Percentiles rank a stretch among this genome's conserved stretches.
Evolutionary conservation across 2,888 invertebrate genomes (phyloP).

Genomic region (Diploptera punctata): DNA sequence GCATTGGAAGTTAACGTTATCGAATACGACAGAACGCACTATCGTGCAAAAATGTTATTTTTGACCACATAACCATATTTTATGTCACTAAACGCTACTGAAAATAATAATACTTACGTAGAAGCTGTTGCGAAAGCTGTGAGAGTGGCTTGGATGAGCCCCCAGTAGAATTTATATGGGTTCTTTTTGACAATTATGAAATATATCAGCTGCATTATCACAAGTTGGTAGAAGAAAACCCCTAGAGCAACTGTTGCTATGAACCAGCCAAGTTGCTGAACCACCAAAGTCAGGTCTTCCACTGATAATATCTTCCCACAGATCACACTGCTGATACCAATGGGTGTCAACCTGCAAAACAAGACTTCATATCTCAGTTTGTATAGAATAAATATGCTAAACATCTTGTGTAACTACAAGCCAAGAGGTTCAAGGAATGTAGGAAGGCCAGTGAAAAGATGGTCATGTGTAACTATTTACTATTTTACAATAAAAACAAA

Average conservation of each 20-base stretch:
- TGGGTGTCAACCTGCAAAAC: constrained; percentile 70
- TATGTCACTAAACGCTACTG: too few species aligned
- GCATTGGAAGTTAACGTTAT: too few species aligned
- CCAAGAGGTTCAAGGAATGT: too few species aligned
- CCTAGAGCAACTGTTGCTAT: constrained; percentile 83
- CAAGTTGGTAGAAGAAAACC: constrained; percentile 81
- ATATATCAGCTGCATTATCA: constrained; percentile 86
- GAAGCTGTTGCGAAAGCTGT: constrained; percentile 92
- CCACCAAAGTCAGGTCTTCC: constrained; percentile 68
- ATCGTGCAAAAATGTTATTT: too few species aligned
- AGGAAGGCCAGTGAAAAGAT: too few species aligned
- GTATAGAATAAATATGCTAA: too few species aligned
- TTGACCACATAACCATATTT: too few species aligned
- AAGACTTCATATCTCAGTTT: too few species aligned
- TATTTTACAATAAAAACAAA: too few species aligned
- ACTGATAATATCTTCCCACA: constrained; percentile 81
- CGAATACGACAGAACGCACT: too few species aligned
- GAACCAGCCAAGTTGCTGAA: constrained; percentile 70
- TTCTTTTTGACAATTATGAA: constrained; percentile 80
- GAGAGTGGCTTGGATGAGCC: constrained; percentile 80
- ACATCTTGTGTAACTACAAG: not conserved
- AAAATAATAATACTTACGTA: constrained; percentile 79
- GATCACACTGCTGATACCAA: constrained; percentile 85
- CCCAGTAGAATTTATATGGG: constrained; percentile 86
- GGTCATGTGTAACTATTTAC: too few species aligned